These are phyloP conservation scores for Galemys pyrenaicus DNA, from an alignment of 2,113 vertebrate species.

Conservation along the genomic window DNA sequence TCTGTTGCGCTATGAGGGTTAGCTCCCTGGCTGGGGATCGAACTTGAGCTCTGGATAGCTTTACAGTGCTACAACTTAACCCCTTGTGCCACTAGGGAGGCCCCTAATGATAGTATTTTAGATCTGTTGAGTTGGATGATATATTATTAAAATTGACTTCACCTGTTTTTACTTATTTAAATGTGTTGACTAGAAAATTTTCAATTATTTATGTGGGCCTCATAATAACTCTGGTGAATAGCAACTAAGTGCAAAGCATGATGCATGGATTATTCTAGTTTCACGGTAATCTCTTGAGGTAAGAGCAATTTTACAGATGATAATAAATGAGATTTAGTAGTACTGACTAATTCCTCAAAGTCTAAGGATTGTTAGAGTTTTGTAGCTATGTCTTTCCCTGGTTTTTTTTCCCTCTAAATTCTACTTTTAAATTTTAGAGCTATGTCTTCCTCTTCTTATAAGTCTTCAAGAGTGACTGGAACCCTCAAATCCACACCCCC, in stretches of 20 bases:
- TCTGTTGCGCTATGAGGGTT: no score
- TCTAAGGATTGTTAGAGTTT: neutral
- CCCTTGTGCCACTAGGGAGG: no score
- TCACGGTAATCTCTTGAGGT: neutral
- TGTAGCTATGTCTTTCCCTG: neutral
- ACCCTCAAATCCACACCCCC: neutral
- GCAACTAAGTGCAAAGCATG: neutral
- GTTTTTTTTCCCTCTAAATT: neutral
- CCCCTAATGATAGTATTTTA: conserved; percentile 1
- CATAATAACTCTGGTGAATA: neutral
- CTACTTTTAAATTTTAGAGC: neutral
- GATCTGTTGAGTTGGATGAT: neutral
- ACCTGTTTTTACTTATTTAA: conserved; percentile 20
- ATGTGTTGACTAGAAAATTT: neutral
- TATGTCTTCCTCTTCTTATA: neutral
- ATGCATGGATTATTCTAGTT: neutral
- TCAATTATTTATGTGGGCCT: neutral
- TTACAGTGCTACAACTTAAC: no score
- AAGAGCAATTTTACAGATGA: neutral
- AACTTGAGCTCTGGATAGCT: no score
- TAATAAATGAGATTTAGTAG: neutral
- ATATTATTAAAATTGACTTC: neutral
- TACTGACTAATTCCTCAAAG: neutral
- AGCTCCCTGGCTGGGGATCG: no score
- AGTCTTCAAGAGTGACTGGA: neutral